These are phyloP conservation scores for Actenoides lindsayi DNA, from an alignment of 2,113 vertebrate genomes.

Conservation along the genomic window DNA sequence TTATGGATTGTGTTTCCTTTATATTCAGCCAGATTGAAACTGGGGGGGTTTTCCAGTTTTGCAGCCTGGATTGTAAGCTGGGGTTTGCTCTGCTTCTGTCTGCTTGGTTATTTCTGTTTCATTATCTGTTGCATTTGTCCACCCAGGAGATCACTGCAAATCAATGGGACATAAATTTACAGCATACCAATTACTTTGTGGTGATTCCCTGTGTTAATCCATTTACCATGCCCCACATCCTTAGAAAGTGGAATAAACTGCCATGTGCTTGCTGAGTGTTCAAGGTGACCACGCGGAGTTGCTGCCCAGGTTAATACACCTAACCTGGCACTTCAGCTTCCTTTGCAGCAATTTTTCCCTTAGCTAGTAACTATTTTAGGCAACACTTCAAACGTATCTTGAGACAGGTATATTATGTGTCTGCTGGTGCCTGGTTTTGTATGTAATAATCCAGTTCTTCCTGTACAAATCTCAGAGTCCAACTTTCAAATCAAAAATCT, in stretches of 20 bases:
- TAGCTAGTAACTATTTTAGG: not conserved
- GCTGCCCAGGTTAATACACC: not conserved
- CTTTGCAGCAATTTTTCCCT: not conserved
- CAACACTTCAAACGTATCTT: not conserved
- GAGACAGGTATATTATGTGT: not conserved
- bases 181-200: not conserved
- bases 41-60: not conserved
- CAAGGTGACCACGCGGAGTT: not conserved
- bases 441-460: not conserved
- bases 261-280: not conserved
- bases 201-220: not conserved
- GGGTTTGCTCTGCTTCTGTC: not conserved
- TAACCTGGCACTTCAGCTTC: not conserved
- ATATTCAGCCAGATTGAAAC: slow-evolving; percentile 22
- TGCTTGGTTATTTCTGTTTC: not conserved
- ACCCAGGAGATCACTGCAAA: not conserved
- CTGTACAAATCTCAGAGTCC: not conserved
- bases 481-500: not conserved
- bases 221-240: not conserved
- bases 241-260: not conserved
- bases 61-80: not conserved
- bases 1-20: not conserved
- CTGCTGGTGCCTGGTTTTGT: not conserved
- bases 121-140: not conserved
- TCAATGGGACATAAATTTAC: not conserved